Evolutionary conservation across 2,888 invertebrate species (phyloP), one percentile per base, ranked within the genome.

Genomic region (Brachyopa scutellaris): DNA sequence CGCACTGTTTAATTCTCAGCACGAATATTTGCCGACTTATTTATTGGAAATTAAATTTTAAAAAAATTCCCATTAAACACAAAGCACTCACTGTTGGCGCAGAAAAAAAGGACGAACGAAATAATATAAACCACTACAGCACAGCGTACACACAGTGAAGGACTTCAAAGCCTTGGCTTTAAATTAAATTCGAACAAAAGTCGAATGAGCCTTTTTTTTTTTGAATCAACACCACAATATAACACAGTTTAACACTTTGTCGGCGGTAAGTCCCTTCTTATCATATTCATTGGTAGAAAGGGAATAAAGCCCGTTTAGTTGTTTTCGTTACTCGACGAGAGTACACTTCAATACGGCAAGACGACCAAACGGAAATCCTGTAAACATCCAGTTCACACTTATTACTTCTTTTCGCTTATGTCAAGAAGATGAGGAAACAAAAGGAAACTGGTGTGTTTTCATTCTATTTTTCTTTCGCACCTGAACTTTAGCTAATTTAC

Each of bases 401-500:
- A 66, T 72, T 82, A 49, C 76, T 70, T 76, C 80, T 49, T 69
- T 47, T 11, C 45, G 31, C 3, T 21, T 2, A 17, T 26, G 31
- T 53, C 29, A 45, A 21, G 31, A 42, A 26, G 49, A 23, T n/a
- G 26, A 45, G 8, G 26, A 51, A 59, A 53, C 36, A 66, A 59
- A 73, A 47, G 61, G 15, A 23, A 47, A 7, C 31, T 47, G 26
- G 66, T 38, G 66, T 72, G 51, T 72, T 62, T 70, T 42, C 36
- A 11, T 38, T 76, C 19, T 49, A 8, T 57, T 45, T 66, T 8
- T n/a, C 3, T 36, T 33, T 45, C 19, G 42, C 77, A 82, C 82
- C 82, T 82, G 82, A 82, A 82, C 66, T 77, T 77, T 23, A 62
- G 70, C 77, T 70, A 72, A 82, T 82, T 82, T 82, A 82, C 82